Conservation (phyloP, 2,888 invertebrate species). For the Blastobasis adustella region DNA sequence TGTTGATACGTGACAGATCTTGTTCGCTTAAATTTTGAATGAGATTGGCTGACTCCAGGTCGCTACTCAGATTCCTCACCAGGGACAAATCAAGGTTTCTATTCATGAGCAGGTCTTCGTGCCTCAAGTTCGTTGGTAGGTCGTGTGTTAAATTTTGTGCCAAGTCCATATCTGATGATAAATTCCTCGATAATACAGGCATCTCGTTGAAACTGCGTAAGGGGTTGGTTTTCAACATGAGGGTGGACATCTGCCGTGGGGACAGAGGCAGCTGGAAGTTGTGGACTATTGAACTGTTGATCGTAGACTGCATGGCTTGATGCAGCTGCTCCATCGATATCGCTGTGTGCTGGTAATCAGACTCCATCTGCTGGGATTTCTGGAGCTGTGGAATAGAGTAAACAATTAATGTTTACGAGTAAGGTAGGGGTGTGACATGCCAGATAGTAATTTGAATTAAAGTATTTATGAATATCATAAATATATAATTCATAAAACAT, state of each 20-base stretch:
- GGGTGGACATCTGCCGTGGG: slow-evolving; percentile 58
- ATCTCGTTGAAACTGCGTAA: slow-evolving; percentile 52
- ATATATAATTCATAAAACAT: too few species aligned
- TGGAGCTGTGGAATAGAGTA: slow-evolving; percentile 39
- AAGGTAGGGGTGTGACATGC: too few species aligned
- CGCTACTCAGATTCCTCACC: slow-evolving; percentile 23
- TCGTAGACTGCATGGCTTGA: slow-evolving; percentile 55
- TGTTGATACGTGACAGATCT: slow-evolving; percentile 24
- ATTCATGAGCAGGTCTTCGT: slow-evolving; percentile 26
- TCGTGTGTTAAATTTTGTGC: slow-evolving; percentile 38
- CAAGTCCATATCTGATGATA: slow-evolving; percentile 41
- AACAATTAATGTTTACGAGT: too few species aligned
- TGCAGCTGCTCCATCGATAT: slow-evolving; percentile 65
- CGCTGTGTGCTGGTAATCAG: slow-evolving; percentile 51
- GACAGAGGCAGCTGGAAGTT: slow-evolving; percentile 59
- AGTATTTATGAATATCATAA: too few species aligned
- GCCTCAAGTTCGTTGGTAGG: slow-evolving; percentile 33
- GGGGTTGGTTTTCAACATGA: slow-evolving; percentile 60
- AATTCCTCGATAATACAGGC: slow-evolving; percentile 40
- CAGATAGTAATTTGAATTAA: too few species aligned
- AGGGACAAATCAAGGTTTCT: slow-evolving; percentile 35
- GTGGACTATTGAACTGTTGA: slow-evolving; percentile 42
- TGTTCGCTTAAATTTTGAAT: slow-evolving; percentile 19
- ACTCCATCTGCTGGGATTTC: slow-evolving; percentile 53
- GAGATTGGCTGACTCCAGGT: slow-evolving; percentile 27